phyloP scores from a whole-genome alignment of 2,888 invertebrate species.

The Harpalus rufipes region DNA sequence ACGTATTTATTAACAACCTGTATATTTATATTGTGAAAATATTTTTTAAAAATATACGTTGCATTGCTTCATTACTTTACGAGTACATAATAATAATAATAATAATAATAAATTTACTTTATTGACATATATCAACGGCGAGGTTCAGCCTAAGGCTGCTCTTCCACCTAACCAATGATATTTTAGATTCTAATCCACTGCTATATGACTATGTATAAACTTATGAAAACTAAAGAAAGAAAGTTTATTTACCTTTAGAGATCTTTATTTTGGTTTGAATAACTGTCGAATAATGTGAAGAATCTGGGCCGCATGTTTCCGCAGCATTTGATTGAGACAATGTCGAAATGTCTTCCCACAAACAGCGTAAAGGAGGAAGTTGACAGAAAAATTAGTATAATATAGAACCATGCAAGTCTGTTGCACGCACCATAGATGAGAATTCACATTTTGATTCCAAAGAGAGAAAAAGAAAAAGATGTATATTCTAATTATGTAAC shows the following conservation, averaged over 20 bases:
- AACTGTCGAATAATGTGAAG: constrained; percentile 28
- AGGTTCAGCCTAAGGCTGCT: too few species aligned
- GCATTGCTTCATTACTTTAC: too few species aligned
- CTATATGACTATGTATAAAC: too few species aligned
- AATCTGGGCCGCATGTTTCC: constrained; percentile 75
- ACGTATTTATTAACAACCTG: too few species aligned
- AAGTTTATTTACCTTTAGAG: constrained; percentile 2
- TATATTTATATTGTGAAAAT: too few species aligned
- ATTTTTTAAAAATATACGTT: too few species aligned
- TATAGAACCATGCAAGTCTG: constrained; percentile 82
- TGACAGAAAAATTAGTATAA: constrained; percentile 83
- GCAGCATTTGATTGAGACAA: constrained; percentile 79
- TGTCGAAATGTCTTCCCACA: constrained; percentile 81
- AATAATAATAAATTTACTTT: too few species aligned
- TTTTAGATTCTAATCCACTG: too few species aligned
- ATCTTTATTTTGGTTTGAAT: constrained; percentile 42
- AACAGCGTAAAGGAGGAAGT: constrained; percentile 82
- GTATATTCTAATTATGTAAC: constrained; percentile 79
- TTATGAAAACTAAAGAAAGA: too few species aligned
- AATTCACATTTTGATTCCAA: constrained; percentile 76
- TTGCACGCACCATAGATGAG: constrained; percentile 79
- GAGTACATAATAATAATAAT: too few species aligned
- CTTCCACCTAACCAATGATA: too few species aligned
- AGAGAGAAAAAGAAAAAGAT: constrained; percentile 78
- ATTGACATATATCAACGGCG: too few species aligned